Conservation (phyloP, 1,140 invertebrate species). For the Cydia splendana region DNA sequence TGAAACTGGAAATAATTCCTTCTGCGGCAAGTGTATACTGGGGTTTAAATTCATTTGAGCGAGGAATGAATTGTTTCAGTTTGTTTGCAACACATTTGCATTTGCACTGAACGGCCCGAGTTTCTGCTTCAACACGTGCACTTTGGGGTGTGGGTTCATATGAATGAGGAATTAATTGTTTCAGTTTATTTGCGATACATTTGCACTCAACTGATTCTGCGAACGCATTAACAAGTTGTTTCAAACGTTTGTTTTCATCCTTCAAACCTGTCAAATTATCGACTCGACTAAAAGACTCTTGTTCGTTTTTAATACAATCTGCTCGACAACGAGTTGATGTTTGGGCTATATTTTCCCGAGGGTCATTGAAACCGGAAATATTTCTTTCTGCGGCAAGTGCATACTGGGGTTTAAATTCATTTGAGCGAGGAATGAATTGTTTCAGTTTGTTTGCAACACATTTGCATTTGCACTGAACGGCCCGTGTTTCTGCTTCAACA, state of each 20-base stretch:
- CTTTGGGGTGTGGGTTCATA: background rate
- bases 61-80: background rate
- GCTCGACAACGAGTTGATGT: background rate
- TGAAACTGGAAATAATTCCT: background rate
- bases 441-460: background rate
- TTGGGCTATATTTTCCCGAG: background rate
- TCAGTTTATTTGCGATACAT: background rate
- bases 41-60: background rate
- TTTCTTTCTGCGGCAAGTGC: too few relatives aligned
- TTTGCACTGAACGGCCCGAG: too few relatives aligned
- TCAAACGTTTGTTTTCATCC: too few relatives aligned
- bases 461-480: background rate
- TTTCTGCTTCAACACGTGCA: background rate
- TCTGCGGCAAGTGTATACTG: background rate
- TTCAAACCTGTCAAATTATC: too few relatives aligned
- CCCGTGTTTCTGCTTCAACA: background rate
- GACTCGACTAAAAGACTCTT: background rate
- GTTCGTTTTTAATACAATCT: background rate
- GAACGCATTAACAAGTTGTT: too few relatives aligned
- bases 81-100: background rate
- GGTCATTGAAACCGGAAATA: background rate
- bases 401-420: background rate
- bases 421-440: background rate
- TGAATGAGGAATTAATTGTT: background rate
- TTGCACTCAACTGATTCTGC: too few relatives aligned